Conservation (phyloP, 2,797 vertebrate genomes). For the Adelosebastes latens region DNA sequence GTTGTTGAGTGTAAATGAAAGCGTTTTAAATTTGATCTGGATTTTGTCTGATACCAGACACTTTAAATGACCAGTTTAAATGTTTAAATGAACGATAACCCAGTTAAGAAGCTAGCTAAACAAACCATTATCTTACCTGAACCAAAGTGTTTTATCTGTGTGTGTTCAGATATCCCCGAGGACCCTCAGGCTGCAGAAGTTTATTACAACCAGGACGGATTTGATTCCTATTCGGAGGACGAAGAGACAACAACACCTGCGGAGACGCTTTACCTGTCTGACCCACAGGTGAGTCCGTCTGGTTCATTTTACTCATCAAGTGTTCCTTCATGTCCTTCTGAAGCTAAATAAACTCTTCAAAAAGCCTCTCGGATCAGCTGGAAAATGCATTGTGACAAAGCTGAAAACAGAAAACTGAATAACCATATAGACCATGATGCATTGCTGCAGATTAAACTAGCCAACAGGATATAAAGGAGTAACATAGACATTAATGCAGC, state of each 20-base stretch:
- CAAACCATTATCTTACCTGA: not conserved
- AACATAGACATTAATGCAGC: too few species aligned
- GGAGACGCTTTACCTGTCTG: constrained; percentile 61
- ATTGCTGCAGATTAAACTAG: not conserved
- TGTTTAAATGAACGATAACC: not conserved
- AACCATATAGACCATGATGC: too few species aligned
- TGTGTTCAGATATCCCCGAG: constrained; percentile 85
- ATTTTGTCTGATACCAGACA: not conserved
- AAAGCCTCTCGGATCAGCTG: not conserved
- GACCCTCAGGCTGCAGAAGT: constrained; percentile 86
- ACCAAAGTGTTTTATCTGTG: not conserved
- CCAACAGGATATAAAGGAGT: too few species aligned
- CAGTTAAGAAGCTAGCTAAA: not conserved
- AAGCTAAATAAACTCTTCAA: not conserved
- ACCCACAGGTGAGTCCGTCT: constrained; percentile 77
- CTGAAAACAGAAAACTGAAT: too few species aligned
- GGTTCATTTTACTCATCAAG: not conserved
- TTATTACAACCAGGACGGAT: constrained; percentile 85
- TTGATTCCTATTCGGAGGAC: constrained; percentile 90
- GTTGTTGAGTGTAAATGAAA: too few species aligned
- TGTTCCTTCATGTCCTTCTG: not conserved
- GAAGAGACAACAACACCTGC: constrained; percentile 59
- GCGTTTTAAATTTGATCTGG: not conserved
- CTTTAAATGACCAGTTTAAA: not conserved
- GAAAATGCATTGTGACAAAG: not conserved